Base-by-base conservation (phyloP, 2,797 vertebrate species). In the Margarornis squamiger region DNA sequence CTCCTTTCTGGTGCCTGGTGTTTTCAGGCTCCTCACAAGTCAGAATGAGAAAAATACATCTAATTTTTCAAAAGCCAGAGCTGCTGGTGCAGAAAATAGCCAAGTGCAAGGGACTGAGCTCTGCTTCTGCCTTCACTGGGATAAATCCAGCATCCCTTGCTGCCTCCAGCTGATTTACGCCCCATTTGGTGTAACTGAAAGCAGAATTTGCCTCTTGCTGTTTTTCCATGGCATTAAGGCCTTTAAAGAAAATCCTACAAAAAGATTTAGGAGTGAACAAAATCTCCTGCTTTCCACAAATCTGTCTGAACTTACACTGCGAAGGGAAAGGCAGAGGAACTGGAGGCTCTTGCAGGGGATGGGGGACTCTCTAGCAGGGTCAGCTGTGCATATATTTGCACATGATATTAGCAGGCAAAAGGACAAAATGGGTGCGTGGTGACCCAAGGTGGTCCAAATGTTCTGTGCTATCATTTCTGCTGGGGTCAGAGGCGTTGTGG, bases 51-150 rank as follows among this genome's bases (percentile, higher is more conserved):
- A 95, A 97, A 97, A 96, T 43, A 86, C 87, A 97, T 97, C 96
- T 97, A 55, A 86, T 91, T 97, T 96, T 65, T 72, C 88, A 91
- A 96, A 96, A 94, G 95, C 95, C 91, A 77, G 88, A 97, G 92
- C 54, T 97, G 97, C 96, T 97, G 97, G 96, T 97, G 97, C 97
- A 96, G 97, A 97, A 98, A 94, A 86, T 95, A 97, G 92, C 95
- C 52, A 79, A 97, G 97, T 96, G 93, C 79, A 91, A 83, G 91
- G 96, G 95, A 88, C 96, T 72, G 92, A 93, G 83, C 79, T 92
- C 82, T 75, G 66, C 73, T 72, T 23, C 89, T 90, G 76, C 81
- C 57, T 86, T 57, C 34, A 1, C 3, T 54, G 86, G 91, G 84
- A 93, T 89, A 95, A 96, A 94, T 68, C 52, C 78, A 85, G 78